A percentile compares a stretch with the other conserved stretches of the same genome.
Evolutionary conservation across 2,797 vertebrate species (phyloP).

Genomic region (Sebastes paucispinis): DNA sequence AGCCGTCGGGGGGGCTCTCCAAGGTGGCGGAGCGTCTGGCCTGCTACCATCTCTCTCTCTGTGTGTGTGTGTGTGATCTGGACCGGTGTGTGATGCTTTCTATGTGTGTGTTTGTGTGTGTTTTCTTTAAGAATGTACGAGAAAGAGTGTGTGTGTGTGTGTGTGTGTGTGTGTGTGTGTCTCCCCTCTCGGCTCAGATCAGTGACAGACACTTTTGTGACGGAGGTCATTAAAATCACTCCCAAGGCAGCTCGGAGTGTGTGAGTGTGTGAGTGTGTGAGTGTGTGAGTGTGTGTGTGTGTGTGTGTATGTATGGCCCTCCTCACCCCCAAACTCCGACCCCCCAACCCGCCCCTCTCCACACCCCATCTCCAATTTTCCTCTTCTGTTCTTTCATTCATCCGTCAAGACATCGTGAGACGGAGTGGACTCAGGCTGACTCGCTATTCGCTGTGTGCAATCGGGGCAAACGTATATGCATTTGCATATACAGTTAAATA

Average conservation of each 20-base stretch:
- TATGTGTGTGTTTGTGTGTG: slow-evolving; percentile 11
- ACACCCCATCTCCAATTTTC: slow-evolving; percentile 56
- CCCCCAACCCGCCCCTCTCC: slow-evolving; percentile 37
- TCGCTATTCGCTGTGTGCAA: slow-evolving; percentile 1
- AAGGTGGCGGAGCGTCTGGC: slow-evolving; percentile 42
- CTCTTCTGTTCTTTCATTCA: slow-evolving; percentile 62
- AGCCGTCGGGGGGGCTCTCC: slow-evolving; percentile 11
- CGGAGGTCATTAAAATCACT: slow-evolving; percentile 87
- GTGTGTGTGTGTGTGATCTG: slow-evolving; percentile 13
- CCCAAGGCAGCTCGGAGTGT: slow-evolving; percentile 81
- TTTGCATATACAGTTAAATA: slow-evolving; percentile 27
- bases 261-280: slow-evolving; percentile 8
- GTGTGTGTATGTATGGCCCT: slow-evolving; percentile 47
- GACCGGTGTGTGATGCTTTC: slow-evolving; percentile 53
- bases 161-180: not conserved
- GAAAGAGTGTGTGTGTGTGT: slow-evolving; percentile 6
- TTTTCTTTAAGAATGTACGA: not conserved
- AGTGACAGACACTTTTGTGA: slow-evolving; percentile 81
- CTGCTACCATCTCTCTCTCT: slow-evolving; percentile 7
- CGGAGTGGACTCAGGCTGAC: slow-evolving; percentile 50
- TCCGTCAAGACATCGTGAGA: slow-evolving; percentile 65
- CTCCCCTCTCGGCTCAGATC: slow-evolving; percentile 67
- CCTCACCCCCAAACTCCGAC: slow-evolving; percentile 25
- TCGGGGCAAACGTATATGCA: slow-evolving; percentile 26
- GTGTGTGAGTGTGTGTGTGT: slow-evolving; percentile 30